Percentiles rank a stretch among this genome's conserved stretches.
Conservation (phyloP, 1,140 invertebrate species). For the Drosophila chauvacae region DNA sequence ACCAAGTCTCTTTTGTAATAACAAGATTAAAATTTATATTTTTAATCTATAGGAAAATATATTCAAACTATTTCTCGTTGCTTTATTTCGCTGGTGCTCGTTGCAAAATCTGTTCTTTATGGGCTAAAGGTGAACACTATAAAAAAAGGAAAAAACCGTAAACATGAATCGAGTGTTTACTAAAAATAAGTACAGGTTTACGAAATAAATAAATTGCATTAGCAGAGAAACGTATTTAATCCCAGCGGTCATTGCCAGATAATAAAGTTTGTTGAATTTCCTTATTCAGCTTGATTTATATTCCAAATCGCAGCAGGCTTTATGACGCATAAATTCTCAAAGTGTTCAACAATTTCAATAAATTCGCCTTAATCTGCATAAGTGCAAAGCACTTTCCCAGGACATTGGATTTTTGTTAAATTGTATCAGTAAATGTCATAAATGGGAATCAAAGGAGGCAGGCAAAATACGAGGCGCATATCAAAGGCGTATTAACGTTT, state of each 20-base stretch:
- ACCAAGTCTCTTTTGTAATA: too few relatives aligned
- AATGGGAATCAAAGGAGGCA: slow-evolving; percentile 51
- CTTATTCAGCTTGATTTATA: slow-evolving; percentile 19
- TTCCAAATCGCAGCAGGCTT: slow-evolving; percentile 51
- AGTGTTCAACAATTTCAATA: slow-evolving; percentile 64
- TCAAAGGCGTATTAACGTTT: slow-evolving; percentile 75
- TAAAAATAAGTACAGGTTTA: background rate
- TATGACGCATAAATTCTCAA: slow-evolving; percentile 54
- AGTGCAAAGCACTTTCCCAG: slow-evolving; percentile 29
- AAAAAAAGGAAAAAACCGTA: background rate
- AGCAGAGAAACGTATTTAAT: background rate
- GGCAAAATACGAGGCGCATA: slow-evolving; percentile 29
- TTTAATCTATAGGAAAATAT: background rate
- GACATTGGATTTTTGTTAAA: slow-evolving; percentile 49
- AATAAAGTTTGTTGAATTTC: slow-evolving; percentile 12
- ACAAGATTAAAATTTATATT: background rate
- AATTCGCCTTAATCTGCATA: slow-evolving; percentile 72
- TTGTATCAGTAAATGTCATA: slow-evolving; percentile 77
- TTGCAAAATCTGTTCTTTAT: background rate
- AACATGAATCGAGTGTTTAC: background rate
- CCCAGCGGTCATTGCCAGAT: background rate
- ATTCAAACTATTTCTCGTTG: background rate
- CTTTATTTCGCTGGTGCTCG: background rate
- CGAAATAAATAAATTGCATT: background rate
- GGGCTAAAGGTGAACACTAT: background rate